phyloP scores from a whole-genome alignment of 1,140 invertebrate genomes.

The Drosophila lacertosa region DNA sequence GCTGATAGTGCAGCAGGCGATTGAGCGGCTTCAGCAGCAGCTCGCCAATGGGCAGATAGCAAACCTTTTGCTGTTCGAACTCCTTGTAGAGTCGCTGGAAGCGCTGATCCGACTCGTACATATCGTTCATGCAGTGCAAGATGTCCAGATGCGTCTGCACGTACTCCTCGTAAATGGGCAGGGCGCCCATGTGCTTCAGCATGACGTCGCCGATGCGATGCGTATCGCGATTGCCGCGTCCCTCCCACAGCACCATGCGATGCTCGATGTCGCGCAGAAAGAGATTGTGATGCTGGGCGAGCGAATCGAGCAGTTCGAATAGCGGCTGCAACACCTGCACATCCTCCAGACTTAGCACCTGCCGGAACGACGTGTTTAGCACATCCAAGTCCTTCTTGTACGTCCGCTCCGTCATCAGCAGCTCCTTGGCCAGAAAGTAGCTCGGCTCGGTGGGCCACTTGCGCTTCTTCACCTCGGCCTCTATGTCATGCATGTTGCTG shows the following conservation, averaged over 20 bases:
- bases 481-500: slow-evolving; percentile 46
- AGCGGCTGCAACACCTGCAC: slow-evolving; percentile 81
- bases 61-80: slow-evolving; percentile 93
- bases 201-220: slow-evolving; percentile 89
- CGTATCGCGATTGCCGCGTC: slow-evolving; percentile 83
- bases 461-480: slow-evolving; percentile 79
- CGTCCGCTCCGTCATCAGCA: slow-evolving; percentile 97
- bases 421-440: slow-evolving; percentile 97
- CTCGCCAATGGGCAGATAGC: slow-evolving; percentile 93
- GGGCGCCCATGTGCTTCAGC: slow-evolving; percentile 86
- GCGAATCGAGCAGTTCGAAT: slow-evolving; percentile 85
- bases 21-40: slow-evolving; percentile 96
- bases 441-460: slow-evolving; percentile 91
- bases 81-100: slow-evolving; percentile 93
- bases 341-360: slow-evolving; percentile 85
- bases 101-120: slow-evolving; percentile 88
- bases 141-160: slow-evolving; percentile 91
- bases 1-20: slow-evolving; percentile 93
- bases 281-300: slow-evolving; percentile 86
- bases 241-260: slow-evolving; percentile 85
- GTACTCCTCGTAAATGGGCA: slow-evolving; percentile 91
- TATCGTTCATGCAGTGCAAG: slow-evolving; percentile 90
- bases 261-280: slow-evolving; percentile 86
- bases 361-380: slow-evolving; percentile 90
- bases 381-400: slow-evolving; percentile 98